These are phyloP conservation scores for Cydia fagiglandana DNA, from an alignment of 1,140 invertebrate genomes.

Conservation along the genomic window DNA sequence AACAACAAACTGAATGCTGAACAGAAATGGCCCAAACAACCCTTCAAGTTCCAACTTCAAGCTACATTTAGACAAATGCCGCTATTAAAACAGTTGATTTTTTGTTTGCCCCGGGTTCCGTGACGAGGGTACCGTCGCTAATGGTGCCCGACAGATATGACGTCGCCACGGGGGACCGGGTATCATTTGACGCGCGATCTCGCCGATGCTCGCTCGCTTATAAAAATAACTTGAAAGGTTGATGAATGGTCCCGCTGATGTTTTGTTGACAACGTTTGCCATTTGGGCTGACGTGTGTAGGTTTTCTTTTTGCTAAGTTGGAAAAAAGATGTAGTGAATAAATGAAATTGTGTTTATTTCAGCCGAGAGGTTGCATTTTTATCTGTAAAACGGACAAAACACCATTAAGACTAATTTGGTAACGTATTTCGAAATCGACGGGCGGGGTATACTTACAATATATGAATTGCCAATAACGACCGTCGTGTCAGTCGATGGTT, in stretches of 20 bases:
- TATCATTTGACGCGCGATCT: conserved; percentile 30
- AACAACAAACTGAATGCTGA: neutral
- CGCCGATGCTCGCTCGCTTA: conserved; percentile 28
- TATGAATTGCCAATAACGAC: no score
- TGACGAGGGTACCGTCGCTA: conserved; percentile 26
- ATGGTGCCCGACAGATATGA: conserved; percentile 30
- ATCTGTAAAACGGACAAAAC: no score
- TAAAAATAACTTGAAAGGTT: conserved; percentile 31
- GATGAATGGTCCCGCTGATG: conserved; percentile 27
- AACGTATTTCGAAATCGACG: no score
- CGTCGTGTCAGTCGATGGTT: no score
- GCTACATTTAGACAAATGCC: neutral
- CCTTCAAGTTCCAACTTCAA: conserved; percentile 2
- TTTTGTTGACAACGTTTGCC: conserved; percentile 27
- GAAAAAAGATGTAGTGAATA: neutral
- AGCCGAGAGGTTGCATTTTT: no score
- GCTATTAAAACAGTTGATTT: conserved; percentile 22
- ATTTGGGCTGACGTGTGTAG: neutral
- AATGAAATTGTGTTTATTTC: neutral
- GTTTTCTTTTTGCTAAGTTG: neutral
- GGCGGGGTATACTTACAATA: no score
- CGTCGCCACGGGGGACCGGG: neutral
- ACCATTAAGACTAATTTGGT: no score
- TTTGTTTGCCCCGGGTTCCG: conserved; percentile 6
- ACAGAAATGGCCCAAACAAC: conserved; percentile 1